Conservation (phyloP, 2,113 vertebrate species). For the Periophthalmodon schlosseri region DNA sequence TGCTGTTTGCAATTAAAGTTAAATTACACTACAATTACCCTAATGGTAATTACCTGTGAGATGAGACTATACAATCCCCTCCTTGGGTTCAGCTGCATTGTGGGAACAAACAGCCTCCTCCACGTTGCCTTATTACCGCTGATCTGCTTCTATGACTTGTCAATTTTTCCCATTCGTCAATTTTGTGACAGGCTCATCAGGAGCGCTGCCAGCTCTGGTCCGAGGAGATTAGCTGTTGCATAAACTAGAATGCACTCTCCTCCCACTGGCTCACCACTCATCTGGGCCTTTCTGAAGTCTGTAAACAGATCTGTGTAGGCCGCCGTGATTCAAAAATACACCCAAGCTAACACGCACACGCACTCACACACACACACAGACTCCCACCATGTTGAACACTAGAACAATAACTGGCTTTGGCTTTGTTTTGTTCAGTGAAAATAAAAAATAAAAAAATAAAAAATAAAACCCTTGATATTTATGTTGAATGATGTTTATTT, state of each 20-base stretch:
- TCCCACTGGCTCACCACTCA: constrained; percentile 13
- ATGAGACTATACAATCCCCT: constrained; percentile 22
- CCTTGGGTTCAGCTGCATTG: constrained; percentile 18
- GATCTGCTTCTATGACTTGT: constrained; percentile 6
- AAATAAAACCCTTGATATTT: not conserved
- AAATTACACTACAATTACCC: constrained; percentile 55
- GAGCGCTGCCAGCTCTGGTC: constrained; percentile 28
- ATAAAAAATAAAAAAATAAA: not conserved
- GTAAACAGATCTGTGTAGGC: constrained; percentile 13
- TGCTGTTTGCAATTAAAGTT: constrained; percentile 57
- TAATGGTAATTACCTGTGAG: constrained; percentile 50
- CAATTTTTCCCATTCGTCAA: constrained; percentile 16
- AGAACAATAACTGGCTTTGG: not conserved
- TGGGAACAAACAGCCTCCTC: constrained; percentile 13
- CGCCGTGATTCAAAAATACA: constrained; percentile 12
- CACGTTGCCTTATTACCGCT: constrained; percentile 1
- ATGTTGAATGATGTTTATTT: not conserved
- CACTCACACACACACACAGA: not conserved
- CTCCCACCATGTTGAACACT: not conserved
- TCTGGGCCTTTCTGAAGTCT: not conserved
- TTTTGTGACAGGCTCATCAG: constrained; percentile 26
- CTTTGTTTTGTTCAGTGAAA: not conserved
- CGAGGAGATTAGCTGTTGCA: constrained; percentile 23
- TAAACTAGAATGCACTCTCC: constrained; percentile 20
- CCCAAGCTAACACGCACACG: not conserved